Conservation (phyloP, 2,113 vertebrate species). For the Mandrillus leucophaeus region DNA sequence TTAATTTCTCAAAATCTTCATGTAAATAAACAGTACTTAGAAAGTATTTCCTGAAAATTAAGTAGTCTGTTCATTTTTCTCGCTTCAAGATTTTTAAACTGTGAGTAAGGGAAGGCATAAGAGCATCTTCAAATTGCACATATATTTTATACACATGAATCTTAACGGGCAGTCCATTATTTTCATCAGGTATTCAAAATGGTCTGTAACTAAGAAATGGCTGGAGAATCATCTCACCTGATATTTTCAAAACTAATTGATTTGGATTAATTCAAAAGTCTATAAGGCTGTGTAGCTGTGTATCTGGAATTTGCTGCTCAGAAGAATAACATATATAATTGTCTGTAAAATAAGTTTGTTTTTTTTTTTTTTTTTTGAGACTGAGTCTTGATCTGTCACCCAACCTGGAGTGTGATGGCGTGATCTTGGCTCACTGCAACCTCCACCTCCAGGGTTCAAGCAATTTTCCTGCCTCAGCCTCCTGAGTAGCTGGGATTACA, state of each 20-base stretch:
- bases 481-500: no score
- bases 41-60: not conserved
- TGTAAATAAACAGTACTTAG: not conserved
- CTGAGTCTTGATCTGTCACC: no score
- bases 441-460: no score
- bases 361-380: no score
- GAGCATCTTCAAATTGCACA: not conserved
- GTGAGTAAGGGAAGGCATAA: not conserved
- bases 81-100: not conserved
- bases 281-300: not conserved
- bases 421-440: no score
- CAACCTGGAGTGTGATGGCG: no score
- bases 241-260: not conserved
- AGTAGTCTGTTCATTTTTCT: not conserved
- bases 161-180: not conserved
- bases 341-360: not conserved
- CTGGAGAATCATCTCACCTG: not conserved
- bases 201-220: not conserved
- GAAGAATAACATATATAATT: not conserved
- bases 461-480: no score
- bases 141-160: not conserved
- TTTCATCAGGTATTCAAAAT: not conserved
- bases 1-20: not conserved
- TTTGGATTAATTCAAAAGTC: not conserved
- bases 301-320: not conserved